Base-by-base conservation (phyloP, 2,113 vertebrate genomes). In the Festucalex cinctus region DNA sequence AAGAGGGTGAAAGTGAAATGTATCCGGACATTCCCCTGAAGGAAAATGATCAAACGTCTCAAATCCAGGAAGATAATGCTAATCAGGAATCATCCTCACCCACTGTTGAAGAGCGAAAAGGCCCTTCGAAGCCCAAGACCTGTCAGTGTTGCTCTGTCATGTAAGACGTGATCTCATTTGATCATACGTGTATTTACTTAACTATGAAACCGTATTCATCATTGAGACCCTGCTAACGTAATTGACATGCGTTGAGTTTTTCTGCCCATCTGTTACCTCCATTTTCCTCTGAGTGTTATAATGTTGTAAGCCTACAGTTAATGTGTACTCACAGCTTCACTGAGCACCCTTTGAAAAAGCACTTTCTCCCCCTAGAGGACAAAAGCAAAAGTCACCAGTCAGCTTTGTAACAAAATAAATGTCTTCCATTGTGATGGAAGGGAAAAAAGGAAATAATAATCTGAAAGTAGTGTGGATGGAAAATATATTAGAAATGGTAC, bases 121-220 rank as follows among this genome's bases (percentile, higher is more conserved):
- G 9, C 3, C 16, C 61, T 0, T 28, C 82, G n/a, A 88, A 90
- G 63, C 68, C 16, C 51, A 88, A 89, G 74, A 82, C 70, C 59
- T 92, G 90, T 63, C 77, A 76, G 57, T 92, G 91, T 62, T 92
- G 90, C 71, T 84, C 86, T 26, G 70, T 92, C 79, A 90, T 92
- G 91, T 92, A 73, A 81, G 60, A 63, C 20, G 13, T 41, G 54
- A 43, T 1, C 4, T 39, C 17, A 32, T 54, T 68, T 64, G 32
- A 71, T 36, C 1, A 1, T 17, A 4, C 5, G 5, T 35, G 14
- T 67, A 8, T 57, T 62, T 65, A 32, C 26, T 28, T 26, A 63
- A 9, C 6, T 66, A 36, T 28, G 19, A 20, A 16, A 62, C 6
- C 22, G 19, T 12, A 19, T 63, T 37, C 56, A 60, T 14, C 43